Percentiles rank a stretch among this genome's conserved stretches.
These are phyloP conservation scores for Erebia palarica DNA, from an alignment of 2,888 invertebrate genomes.

Conservation along the genomic window DNA sequence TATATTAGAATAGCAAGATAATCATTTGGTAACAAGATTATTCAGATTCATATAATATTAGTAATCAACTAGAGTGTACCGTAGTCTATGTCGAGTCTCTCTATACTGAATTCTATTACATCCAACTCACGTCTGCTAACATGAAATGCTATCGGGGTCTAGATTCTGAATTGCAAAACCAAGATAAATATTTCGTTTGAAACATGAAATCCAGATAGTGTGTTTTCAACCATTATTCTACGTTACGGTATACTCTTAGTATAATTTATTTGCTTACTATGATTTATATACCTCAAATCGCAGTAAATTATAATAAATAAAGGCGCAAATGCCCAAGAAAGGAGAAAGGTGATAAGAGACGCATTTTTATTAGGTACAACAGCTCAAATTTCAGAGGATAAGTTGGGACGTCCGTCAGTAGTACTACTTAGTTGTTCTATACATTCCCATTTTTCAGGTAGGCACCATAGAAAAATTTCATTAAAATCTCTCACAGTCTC, in stretches of 20 bases:
- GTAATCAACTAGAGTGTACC: neutral
- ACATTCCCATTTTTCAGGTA: neutral
- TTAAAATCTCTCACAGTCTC: neutral
- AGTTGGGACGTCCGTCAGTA: no score
- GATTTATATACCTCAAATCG: neutral
- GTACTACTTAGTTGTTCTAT: no score
- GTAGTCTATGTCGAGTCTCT: neutral
- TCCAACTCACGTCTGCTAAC: neutral
- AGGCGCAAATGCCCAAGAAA: no score
- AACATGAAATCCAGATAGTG: constrained; percentile 6
- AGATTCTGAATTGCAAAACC: constrained; percentile 12
- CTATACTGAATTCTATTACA: neutral
- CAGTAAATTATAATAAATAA: no score
- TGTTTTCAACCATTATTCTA: neutral
- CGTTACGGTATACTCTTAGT: neutral
- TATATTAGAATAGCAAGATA: no score
- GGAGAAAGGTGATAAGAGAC: no score
- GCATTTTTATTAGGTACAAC: no score
- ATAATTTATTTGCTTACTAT: neutral
- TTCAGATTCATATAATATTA: no score
- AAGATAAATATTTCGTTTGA: constrained; percentile 18
- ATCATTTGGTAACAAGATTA: no score
- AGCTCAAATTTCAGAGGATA: no score
- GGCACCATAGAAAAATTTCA: neutral
- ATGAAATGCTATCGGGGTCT: constrained; percentile 12